Percentiles rank a stretch among this genome's conserved stretches.
These are phyloP conservation scores for Lampropteryx suffumata DNA, from an alignment of 2,888 invertebrate species.

Conservation along the genomic window DNA sequence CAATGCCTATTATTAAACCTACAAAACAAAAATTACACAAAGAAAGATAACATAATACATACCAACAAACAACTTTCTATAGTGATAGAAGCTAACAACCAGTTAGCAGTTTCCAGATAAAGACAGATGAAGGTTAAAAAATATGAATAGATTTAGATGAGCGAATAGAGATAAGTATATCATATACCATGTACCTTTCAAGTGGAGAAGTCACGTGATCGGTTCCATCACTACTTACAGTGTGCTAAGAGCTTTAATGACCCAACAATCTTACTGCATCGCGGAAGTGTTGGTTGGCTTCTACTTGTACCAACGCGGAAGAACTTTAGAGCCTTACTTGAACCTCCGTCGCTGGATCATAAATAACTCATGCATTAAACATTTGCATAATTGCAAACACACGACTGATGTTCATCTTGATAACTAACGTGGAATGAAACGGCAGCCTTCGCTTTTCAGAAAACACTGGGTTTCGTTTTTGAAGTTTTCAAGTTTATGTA, in stretches of 20 bases:
- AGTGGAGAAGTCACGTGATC: constrained; percentile 13
- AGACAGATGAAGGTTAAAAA: no score
- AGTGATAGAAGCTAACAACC: no score
- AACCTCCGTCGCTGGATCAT: constrained; percentile 21
- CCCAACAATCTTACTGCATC: constrained; percentile 41
- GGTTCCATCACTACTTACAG: background rate
- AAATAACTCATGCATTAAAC: constrained; percentile 33
- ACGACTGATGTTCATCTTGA: constrained; percentile 16
- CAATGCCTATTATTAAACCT: no score
- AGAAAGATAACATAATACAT: no score
- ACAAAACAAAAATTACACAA: no score
- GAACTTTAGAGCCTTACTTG: constrained; percentile 34
- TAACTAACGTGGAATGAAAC: constrained; percentile 1
- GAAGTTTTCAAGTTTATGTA: no score
- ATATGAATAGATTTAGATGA: no score
- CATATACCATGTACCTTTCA: no score
- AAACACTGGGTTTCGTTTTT: background rate
- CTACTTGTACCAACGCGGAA: constrained; percentile 48
- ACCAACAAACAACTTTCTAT: no score
- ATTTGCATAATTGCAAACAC: constrained; percentile 34
- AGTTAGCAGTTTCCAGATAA: no score
- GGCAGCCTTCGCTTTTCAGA: constrained; percentile 14
- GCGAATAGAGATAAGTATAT: no score
- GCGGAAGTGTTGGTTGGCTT: constrained; percentile 46
- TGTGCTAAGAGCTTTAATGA: constrained; percentile 33